Evolutionary conservation across 2,888 invertebrate genomes (phyloP).

Genomic region (Eugnorisma glareosa): DNA sequence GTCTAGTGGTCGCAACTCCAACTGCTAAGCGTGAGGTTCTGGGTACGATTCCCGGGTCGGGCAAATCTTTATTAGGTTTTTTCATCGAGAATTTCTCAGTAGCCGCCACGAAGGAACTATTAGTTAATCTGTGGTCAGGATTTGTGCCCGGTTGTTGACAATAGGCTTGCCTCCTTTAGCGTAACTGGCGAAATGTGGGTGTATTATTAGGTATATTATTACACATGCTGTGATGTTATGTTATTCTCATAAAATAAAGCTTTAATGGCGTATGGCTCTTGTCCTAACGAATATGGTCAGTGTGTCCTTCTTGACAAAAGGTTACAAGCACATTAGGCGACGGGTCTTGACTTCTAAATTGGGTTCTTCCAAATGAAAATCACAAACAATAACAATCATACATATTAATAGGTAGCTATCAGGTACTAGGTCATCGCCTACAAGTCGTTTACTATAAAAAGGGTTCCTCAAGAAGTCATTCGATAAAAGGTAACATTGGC

Average conservation of each 20-base stretch:
- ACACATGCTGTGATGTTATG: background rate
- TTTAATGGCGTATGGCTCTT: background rate
- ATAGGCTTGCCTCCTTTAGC: no score
- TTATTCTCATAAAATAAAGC: background rate
- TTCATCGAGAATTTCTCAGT: no score
- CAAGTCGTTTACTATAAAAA: background rate
- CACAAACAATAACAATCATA: no score
- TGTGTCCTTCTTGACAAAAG: slow-evolving; percentile 23
- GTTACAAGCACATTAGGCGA: slow-evolving; percentile 12
- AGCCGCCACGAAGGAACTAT: no score
- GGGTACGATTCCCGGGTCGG: no score
- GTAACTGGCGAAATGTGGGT: no score
- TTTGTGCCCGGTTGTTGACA: no score
- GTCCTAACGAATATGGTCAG: background rate
- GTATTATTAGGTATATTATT: no score
- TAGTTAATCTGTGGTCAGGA: no score
- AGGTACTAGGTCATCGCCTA: slow-evolving; percentile 3
- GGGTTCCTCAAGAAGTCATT: background rate
- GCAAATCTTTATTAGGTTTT: no score
- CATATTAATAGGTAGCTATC: background rate
- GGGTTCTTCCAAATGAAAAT: slow-evolving; percentile 5
- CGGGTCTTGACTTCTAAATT: slow-evolving; percentile 14
- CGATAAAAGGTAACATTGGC: background rate
- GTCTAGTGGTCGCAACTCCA: no score
- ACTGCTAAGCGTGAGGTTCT: no score